These are phyloP conservation scores for Phortica magna DNA, from an alignment of 2,888 invertebrate species.

Conservation along the genomic window DNA sequence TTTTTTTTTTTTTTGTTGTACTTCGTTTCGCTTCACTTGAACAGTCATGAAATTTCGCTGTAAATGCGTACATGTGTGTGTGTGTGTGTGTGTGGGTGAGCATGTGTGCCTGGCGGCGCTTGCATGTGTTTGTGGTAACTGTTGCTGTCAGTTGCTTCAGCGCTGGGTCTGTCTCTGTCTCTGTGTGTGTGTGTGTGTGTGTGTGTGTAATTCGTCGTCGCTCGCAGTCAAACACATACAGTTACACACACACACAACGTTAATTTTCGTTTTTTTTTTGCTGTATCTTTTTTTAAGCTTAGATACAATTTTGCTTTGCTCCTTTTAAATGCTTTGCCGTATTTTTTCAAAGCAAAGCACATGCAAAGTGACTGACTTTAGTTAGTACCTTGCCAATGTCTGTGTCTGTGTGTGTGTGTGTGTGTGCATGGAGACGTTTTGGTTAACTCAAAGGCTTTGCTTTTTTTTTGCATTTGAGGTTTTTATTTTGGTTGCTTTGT, in stretches of 20 bases:
- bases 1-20: conserved; percentile 1
- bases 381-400: neutral
- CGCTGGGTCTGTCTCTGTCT: too few species aligned
- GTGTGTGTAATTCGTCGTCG: neutral
- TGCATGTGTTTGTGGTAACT: conserved; percentile 7
- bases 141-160: conserved; percentile 6
- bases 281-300: neutral
- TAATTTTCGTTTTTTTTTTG: neutral
- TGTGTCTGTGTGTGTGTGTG: too few species aligned
- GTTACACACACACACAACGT: conserved; percentile 23
- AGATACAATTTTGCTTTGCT: conserved; percentile 26
- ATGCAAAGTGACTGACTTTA: too few species aligned
- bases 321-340: neutral
- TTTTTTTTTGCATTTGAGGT: neutral
- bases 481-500: neutral
- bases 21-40: conserved; percentile 16
- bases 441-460: neutral
- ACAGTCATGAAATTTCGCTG: conserved; percentile 5
- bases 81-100: conserved; percentile 15
- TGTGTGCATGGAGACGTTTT: too few species aligned
- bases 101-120: neutral
- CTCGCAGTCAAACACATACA: conserved; percentile 43
- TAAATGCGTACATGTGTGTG: conserved; percentile 19
- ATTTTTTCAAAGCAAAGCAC: too few species aligned
- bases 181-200: neutral